Evolutionary conservation across 2,888 invertebrate genomes (phyloP), one percentile per base, ranked within the genome.

Genomic region (Morpho deidamia): DNA sequence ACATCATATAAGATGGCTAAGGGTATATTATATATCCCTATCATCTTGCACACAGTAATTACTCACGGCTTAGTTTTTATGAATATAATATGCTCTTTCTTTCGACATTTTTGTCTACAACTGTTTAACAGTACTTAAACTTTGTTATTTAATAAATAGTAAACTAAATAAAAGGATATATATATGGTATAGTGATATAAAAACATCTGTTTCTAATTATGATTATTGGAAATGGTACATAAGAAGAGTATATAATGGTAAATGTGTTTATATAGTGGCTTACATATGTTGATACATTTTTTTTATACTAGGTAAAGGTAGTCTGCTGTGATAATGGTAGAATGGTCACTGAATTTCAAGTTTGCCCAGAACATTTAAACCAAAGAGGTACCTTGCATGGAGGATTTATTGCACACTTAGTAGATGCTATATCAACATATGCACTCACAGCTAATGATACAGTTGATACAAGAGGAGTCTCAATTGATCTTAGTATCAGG

Each of bases 401-500:
- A 2, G 98, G 97, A 7, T 93, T 96, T 67, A 95, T 95, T 4
- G 94, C 95, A 3, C 95, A 95, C 0, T 76, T 97, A 8, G 92
- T 96, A 0, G 90, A 90, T 65, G 84, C 86, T 1, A 76, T 97
- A 14, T 96, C 97, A 0, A 94, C 95, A 0, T 93, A 93, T 71
- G 97, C 96, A 0, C 76, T 97, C 1, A 91, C 94, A 72, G 92
- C 95, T 0, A 91, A 92, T 66, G 91, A 90, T n/a, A 81, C 71
- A n/a, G 77, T 86, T 48, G 87, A 90, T 4, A 87, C 89, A 44
- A 91, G 94, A 47, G 96, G 97, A 12, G 95, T 96, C 0, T 95
- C 96, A 8, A 93, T 97, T 14, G 95, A 97, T 71, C 83, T 98
- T 34, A 94, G 94, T 81, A 90, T 98, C 2, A 92, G 93, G 96